Evolutionary conservation across 2,888 invertebrate genomes (phyloP).

Genomic region (Platycheirus rosarum): DNA sequence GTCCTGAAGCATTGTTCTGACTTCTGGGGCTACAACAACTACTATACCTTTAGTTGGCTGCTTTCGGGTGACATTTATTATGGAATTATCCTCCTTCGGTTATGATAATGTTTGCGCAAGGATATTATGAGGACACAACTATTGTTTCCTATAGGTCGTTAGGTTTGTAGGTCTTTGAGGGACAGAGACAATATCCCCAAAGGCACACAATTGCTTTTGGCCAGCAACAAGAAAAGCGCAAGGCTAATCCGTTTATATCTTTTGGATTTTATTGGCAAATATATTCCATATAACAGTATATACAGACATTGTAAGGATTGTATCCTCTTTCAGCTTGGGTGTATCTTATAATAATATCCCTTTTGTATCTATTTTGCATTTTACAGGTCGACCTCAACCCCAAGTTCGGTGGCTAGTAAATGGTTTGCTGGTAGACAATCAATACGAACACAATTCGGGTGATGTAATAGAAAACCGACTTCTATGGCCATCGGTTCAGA

Average conservation of each 20-base stretch:
- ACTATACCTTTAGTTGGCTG: slow-evolving; percentile 15
- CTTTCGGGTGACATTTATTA: slow-evolving; percentile 66
- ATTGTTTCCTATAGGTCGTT: slow-evolving; percentile 47
- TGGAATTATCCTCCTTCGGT: slow-evolving; percentile 49
- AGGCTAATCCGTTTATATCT: slow-evolving; percentile 56
- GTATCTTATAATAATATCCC: neutral
- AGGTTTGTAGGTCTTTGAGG: slow-evolving; percentile 34
- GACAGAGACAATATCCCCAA: slow-evolving; percentile 23
- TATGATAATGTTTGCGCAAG: slow-evolving; percentile 62
- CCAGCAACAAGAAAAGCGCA: slow-evolving; percentile 31
- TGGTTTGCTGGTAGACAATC: slow-evolving; percentile 90
- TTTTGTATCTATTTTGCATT: slow-evolving; percentile 27
- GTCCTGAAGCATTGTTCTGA: slow-evolving; percentile 20
- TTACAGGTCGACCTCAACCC: slow-evolving; percentile 90
- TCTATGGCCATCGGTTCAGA: slow-evolving; percentile 88
- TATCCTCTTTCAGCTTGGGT: neutral
- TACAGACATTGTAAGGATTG: slow-evolving; percentile 15
- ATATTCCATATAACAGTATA: neutral
- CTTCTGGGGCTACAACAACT: slow-evolving; percentile 16
- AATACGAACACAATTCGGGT: slow-evolving; percentile 92
- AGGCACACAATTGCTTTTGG: slow-evolving; percentile 36
- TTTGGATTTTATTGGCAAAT: slow-evolving; percentile 48
- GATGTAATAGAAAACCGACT: slow-evolving; percentile 93
- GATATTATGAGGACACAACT: slow-evolving; percentile 42
- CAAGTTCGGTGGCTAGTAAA: slow-evolving; percentile 92